These are phyloP conservation scores for Siniperca obscura DNA, from an alignment of 2,797 vertebrate genomes.

Conservation along the genomic window DNA sequence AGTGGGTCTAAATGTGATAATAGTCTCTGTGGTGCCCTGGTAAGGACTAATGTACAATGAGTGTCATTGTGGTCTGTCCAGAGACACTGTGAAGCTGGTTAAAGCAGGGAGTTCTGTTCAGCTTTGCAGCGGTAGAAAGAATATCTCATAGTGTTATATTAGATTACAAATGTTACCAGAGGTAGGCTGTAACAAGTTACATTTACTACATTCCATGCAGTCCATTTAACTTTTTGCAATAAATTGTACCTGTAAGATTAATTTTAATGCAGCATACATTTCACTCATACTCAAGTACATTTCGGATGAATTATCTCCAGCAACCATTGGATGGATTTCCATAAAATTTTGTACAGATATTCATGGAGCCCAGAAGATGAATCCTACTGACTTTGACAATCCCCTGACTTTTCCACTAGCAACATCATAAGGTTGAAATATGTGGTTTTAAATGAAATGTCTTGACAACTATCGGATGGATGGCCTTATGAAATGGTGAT, in stretches of 20 bases:
- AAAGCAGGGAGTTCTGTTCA: neutral
- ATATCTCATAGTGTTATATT: neutral
- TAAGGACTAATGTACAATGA: constrained; percentile 12
- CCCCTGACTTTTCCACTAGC: neutral
- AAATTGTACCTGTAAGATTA: neutral
- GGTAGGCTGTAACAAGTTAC: neutral
- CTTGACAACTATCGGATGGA: neutral
- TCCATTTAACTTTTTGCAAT: constrained; percentile 5
- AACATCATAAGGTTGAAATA: neutral
- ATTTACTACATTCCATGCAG: neutral
- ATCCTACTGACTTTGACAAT: neutral
- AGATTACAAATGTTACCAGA: neutral
- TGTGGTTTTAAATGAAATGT: neutral
- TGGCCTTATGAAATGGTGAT: neutral
- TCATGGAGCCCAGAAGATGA: neutral
- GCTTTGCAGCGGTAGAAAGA: neutral
- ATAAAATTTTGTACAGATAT: neutral
- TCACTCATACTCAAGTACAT: neutral
- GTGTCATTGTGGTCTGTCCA: constrained; percentile 12
- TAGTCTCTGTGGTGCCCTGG: neutral
- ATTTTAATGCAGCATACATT: too few species aligned
- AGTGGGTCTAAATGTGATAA: neutral
- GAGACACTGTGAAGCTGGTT: neutral
- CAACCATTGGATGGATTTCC: neutral
- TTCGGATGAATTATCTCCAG: neutral